Base-by-base conservation (phyloP, 35 echinoderm and acorn worm genomes). In the Heliocidaris tuberculata region DNA sequence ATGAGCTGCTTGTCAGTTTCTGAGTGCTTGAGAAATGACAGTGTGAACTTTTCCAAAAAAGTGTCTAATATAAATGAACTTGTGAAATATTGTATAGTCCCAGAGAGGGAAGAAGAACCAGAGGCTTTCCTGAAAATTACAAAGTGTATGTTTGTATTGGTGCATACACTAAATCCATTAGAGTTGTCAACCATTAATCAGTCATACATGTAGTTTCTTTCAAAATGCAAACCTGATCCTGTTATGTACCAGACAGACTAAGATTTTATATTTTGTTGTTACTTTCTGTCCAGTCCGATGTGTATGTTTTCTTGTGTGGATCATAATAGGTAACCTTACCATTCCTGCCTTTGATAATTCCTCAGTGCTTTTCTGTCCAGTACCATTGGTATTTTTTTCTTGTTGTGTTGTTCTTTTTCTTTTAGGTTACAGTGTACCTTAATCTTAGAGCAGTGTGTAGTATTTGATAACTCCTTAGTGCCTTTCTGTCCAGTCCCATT, bases 381-480 rank as follows among this genome's bases (percentile, higher is more conserved):
- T 78, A 19, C 65, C 65, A 78, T 78, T 7, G 21, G 27, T 78
- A 78, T n/a, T 5, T 78, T 78, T 78, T 78, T 78, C 19, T 78
- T 27, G 27, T 42, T 42, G 35, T 42, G 35, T 3, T 42, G 35
- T 42, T 78, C 2, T 78, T 78, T 5, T 27, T n/a, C 65, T 47
- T 94, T 0, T 52, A 96, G 93, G 93, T 90, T 9, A n/a, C n/a
- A n/a, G n/a, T n/a, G n/a, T n/a, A 52, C 94, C n/a, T 85, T 90
- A 31, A 50, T 96, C n/a, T 24, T 96, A 48, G 85, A 59, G 17
- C 95, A 96, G n/a, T 94, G 94, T 88, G 86, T 90, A 85, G 94
- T 94, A 0, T 42, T 13, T 56, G 21, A 78, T 78, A 19, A 27
- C 27, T 60, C 12, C 27, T 78, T 24, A n/a, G 21, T 21, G 65